phyloP scores from a whole-genome alignment of 1,140 invertebrate genomes.

The Microplitis demolitor region DNA sequence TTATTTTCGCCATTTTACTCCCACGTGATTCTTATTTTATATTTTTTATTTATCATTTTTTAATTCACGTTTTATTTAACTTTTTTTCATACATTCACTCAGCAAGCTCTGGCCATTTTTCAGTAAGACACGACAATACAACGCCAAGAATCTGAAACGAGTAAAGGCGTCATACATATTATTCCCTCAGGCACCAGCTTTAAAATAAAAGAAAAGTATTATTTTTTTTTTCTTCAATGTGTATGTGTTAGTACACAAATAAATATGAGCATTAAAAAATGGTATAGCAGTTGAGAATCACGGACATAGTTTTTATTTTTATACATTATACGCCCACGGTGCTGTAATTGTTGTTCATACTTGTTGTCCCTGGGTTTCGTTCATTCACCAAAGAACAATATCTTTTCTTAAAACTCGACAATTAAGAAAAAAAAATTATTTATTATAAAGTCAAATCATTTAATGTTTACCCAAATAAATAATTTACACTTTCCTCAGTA shows the following conservation, averaged over 20 bases:
- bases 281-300: background rate
- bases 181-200: background rate
- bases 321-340: constrained; percentile 14
- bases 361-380: too few species aligned
- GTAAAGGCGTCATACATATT: background rate
- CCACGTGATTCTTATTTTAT: background rate
- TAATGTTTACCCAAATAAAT: too few species aligned
- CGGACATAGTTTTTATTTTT: background rate
- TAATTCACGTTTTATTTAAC: background rate
- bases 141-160: background rate
- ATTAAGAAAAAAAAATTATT: too few species aligned
- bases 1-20: background rate
- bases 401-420: too few species aligned
- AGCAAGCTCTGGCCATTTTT: background rate
- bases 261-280: background rate
- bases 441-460: too few species aligned
- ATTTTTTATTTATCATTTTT: background rate
- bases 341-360: constrained; percentile 6
- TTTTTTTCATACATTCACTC: background rate
- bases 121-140: background rate
- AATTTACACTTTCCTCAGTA: too few species aligned
- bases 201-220: background rate
- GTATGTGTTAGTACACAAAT: background rate
- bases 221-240: background rate
- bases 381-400: too few species aligned